Percentiles rank a stretch among this genome's conserved stretches.
Conservation (phyloP, 2,797 vertebrate species). For the Phataginus tricuspis region DNA sequence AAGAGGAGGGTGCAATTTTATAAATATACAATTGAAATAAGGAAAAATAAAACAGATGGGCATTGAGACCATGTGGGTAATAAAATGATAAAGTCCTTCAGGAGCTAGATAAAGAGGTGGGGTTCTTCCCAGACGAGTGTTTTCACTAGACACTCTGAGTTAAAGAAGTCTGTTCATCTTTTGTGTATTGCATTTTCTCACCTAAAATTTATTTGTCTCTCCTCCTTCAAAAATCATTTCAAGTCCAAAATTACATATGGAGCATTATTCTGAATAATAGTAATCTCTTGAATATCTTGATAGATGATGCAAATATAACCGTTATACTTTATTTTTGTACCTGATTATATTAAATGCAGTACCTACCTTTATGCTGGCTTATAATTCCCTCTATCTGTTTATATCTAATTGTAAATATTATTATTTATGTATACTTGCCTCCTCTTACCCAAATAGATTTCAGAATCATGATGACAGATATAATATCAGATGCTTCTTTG, state of each 20-base stretch:
- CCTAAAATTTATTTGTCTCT: background rate
- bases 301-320: background rate
- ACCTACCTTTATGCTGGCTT: background rate
- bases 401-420: background rate
- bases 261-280: background rate
- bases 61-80: slow-evolving; percentile 28
- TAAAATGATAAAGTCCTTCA: slow-evolving; percentile 12
- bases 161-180: background rate
- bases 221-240: background rate
- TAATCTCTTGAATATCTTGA: background rate
- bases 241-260: background rate
- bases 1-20: slow-evolving; percentile 75
- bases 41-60: slow-evolving; percentile 69
- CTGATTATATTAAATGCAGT: background rate
- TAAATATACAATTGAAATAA: slow-evolving; percentile 78
- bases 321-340: background rate
- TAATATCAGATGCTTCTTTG: background rate
- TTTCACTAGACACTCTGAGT: background rate
- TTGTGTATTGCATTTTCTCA: background rate
- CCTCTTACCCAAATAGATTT: background rate
- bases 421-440: background rate
- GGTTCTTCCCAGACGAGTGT: background rate
- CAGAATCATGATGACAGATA: background rate
- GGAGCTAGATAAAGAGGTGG: background rate
- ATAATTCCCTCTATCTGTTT: background rate